A percentile compares a stretch with the other conserved stretches of the same genome.
These are phyloP conservation scores for Mesorhabditis sp. DNA, from an alignment of 2,888 invertebrate species.

Conservation along the genomic window DNA sequence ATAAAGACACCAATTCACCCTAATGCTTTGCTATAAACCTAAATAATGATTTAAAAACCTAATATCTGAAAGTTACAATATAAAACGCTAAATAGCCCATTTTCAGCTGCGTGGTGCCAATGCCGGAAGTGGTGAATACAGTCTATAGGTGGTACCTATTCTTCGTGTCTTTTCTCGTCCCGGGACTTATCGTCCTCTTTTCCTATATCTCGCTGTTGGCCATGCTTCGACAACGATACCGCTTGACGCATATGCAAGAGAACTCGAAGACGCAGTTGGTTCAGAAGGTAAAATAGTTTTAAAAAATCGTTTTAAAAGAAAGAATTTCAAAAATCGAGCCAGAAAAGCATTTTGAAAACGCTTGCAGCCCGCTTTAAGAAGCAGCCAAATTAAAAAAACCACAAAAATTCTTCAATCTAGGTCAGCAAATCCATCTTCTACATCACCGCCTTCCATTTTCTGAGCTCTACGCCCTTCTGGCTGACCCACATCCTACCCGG, in stretches of 20 bases:
- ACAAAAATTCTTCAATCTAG: conserved; percentile 11
- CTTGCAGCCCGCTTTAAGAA: not conserved
- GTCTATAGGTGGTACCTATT: conserved; percentile 18
- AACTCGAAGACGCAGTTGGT: conserved; percentile 24
- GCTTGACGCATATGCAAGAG: conserved; percentile 12
- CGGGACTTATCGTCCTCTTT: conserved; percentile 19
- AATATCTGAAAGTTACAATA: too few species aligned
- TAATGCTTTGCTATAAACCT: too few species aligned
- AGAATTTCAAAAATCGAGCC: not conserved
- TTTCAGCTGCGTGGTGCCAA: conserved; percentile 21
- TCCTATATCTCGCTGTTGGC: conserved; percentile 21
- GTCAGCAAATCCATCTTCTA: conserved; percentile 24
- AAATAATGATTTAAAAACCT: too few species aligned
- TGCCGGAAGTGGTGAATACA: conserved; percentile 22
- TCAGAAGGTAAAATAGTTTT: conserved; percentile 19
- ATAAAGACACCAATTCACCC: too few species aligned
- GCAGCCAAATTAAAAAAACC: not conserved
- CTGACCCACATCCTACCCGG: conserved; percentile 11
- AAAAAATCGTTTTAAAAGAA: not conserved
- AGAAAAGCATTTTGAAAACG: too few species aligned
- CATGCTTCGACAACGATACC: conserved; percentile 20
- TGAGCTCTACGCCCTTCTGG: conserved; percentile 29
- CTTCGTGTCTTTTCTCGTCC: conserved; percentile 18
- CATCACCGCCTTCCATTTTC: conserved; percentile 27
- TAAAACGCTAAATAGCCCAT: too few species aligned